Evolutionary conservation across 2,888 invertebrate genomes (phyloP).

Genomic region (Leucophenga maculata): DNA sequence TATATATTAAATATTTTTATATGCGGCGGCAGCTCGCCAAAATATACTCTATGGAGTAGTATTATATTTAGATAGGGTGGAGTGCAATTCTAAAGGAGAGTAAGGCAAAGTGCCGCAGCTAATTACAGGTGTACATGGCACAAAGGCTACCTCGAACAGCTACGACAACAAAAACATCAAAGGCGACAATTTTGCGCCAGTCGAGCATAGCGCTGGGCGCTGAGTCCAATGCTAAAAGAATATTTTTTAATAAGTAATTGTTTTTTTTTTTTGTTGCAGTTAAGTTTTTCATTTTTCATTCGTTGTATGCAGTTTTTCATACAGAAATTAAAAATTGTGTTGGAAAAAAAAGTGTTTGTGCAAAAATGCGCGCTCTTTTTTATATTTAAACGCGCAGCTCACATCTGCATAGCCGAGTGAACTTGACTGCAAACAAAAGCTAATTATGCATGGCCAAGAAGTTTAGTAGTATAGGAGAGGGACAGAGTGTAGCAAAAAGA

Average conservation of each 20-base stretch:
- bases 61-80: too few species aligned
- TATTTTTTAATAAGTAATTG: conserved; percentile 23
- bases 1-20: conserved; percentile 10
- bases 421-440: conserved; percentile 3
- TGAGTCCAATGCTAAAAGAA: conserved; percentile 15
- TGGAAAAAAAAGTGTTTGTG: neutral
- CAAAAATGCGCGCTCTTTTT: conserved; percentile 19
- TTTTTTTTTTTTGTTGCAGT: conserved; percentile 21
- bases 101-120: conserved; percentile 36
- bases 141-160: conserved; percentile 30
- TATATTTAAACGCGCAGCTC: neutral
- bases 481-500: too few species aligned
- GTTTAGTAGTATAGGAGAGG: too few species aligned
- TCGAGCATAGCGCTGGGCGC: conserved; percentile 45
- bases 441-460: conserved; percentile 10
- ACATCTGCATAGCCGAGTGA: conserved; percentile 18
- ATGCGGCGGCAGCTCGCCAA: too few species aligned
- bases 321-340: conserved; percentile 14
- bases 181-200: conserved; percentile 65
- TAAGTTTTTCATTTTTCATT: neutral
- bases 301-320: neutral
- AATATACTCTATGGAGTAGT: too few species aligned
- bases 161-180: conserved; percentile 27
- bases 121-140: conserved; percentile 24
- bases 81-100: neutral